phyloP scores from a whole-genome alignment of 2,888 invertebrate genomes.

The Leptinotarsa rubiginosa region DNA sequence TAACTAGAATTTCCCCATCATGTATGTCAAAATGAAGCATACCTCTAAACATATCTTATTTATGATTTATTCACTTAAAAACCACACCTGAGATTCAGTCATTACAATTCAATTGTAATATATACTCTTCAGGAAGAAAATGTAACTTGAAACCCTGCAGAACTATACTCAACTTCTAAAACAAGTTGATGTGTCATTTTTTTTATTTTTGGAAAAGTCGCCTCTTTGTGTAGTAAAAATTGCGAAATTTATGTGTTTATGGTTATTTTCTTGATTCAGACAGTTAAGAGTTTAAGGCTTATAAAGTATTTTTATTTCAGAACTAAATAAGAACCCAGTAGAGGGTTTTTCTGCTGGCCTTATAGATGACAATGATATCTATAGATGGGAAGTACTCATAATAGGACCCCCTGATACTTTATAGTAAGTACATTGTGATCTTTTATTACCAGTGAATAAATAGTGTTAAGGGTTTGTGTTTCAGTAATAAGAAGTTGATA shows the following conservation, averaged over 20 bases:
- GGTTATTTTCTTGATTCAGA: conserved; percentile 36
- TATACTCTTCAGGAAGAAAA: background rate
- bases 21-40: conserved; percentile 38
- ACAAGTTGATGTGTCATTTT: background rate
- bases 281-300: conserved; percentile 22
- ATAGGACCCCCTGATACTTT: conserved; percentile 99
- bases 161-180: background rate
- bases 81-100: background rate
- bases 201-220: conserved; percentile 7
- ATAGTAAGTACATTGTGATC: conserved; percentile 80
- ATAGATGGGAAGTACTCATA: conserved; percentile 99
- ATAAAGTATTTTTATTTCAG: conserved; percentile 72
- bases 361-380: conserved; percentile 99
- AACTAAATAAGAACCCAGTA: conserved; percentile 98
- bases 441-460: too few species aligned
- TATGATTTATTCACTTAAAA: background rate
- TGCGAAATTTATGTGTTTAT: background rate
- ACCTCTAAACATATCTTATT: conserved; percentile 5
- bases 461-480: too few species aligned
- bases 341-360: conserved; percentile 99
- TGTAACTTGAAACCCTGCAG: background rate
- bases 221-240: background rate
- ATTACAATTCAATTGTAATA: background rate
- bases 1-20: conserved; percentile 33
- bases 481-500: too few species aligned